A percentile compares a stretch with the other conserved stretches of the same genome.
Evolutionary conservation across 2,888 invertebrate genomes (phyloP).

Genomic region (Agrotis clavis): DNA sequence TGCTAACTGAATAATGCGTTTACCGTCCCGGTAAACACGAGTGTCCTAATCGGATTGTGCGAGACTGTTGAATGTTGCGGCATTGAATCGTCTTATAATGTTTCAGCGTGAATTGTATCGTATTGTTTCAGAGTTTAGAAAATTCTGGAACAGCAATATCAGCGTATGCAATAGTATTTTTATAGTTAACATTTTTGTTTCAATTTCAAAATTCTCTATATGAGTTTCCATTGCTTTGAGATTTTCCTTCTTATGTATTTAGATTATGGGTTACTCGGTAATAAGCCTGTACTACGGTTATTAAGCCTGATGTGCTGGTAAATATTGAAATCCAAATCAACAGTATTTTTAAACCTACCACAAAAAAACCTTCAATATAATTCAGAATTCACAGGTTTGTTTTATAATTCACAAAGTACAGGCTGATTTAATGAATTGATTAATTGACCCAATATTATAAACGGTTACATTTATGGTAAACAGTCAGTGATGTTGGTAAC

Average conservation of each 20-base stretch:
- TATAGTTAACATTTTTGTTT: background rate
- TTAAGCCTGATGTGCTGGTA: too few species aligned
- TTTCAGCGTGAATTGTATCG: background rate
- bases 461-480: background rate
- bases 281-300: too few species aligned
- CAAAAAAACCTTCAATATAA: too few species aligned
- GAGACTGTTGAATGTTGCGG: slow-evolving; percentile 13
- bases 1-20: slow-evolving; percentile 45
- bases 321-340: too few species aligned
- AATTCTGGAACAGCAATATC: background rate
- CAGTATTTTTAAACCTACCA: too few species aligned
- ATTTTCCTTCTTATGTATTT: too few species aligned
- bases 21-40: slow-evolving; percentile 13
- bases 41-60: slow-evolving; percentile 50
- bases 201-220: background rate
- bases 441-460: too few species aligned
- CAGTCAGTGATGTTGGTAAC: background rate
- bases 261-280: too few species aligned
- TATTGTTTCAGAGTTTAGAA: background rate
- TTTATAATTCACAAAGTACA: too few species aligned
- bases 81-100: slow-evolving; percentile 8
- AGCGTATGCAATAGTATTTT: background rate
- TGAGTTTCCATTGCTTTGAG: too few species aligned
- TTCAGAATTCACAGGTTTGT: too few species aligned
- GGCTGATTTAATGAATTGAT: too few species aligned